Evolutionary conservation across 1,140 invertebrate genomes (phyloP).

Genomic region (Hermetia illucens): DNA sequence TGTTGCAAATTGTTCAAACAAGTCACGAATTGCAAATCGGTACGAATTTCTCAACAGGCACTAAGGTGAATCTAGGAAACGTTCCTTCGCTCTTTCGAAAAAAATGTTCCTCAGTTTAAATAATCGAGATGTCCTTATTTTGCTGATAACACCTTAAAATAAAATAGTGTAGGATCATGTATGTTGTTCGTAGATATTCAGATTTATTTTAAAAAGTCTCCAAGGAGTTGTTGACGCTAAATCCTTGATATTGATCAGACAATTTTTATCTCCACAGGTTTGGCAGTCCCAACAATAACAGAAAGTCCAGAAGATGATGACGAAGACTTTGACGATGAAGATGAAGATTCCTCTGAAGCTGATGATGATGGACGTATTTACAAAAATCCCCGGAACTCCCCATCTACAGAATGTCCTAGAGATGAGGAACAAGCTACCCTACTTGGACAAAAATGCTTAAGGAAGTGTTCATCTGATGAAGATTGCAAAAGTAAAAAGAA

Average conservation of each 20-base stretch:
- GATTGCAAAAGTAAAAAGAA: slow-evolving; percentile 96
- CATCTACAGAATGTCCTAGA: slow-evolving; percentile 63
- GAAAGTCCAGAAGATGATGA: slow-evolving; percentile 42
- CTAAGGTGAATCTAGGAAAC: no score
- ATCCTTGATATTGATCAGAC: no score
- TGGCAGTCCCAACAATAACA: slow-evolving; percentile 12
- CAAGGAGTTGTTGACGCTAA: no score
- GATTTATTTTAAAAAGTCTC: background rate
- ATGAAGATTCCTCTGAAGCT: slow-evolving; percentile 38
- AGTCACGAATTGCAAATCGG: no score
- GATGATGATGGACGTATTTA: slow-evolving; percentile 52
- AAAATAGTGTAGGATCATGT: background rate
- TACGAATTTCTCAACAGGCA: no score
- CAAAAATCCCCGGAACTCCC: slow-evolving; percentile 80
- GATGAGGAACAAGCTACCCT: slow-evolving; percentile 54
- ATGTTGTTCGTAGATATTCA: background rate
- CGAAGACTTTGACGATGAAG: slow-evolving; percentile 46
- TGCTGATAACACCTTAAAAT: background rate
- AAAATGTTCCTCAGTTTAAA: background rate
- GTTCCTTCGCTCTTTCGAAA: no score
- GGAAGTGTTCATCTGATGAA: slow-evolving; percentile 85
- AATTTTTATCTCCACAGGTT: background rate
- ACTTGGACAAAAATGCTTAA: slow-evolving; percentile 71
- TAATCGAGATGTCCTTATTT: background rate
- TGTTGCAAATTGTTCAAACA: no score